Conservation (phyloP, 2,797 vertebrate species). For the Gobio occitaniae region DNA sequence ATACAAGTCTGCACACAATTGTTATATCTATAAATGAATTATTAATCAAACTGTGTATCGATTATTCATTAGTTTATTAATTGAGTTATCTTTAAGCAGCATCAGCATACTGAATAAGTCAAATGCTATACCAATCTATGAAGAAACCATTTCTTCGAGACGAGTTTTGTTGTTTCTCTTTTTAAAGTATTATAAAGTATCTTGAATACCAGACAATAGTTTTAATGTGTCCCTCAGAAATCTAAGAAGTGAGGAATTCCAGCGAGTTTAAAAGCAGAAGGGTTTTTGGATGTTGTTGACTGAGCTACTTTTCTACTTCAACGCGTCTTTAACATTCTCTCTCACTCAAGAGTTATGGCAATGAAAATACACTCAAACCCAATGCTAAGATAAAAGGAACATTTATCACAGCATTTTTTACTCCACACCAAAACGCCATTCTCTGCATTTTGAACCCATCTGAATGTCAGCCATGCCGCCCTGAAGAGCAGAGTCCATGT, state of each 20-base stretch:
- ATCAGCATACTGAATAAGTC: neutral
- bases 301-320: neutral
- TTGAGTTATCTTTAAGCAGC: neutral
- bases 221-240: neutral
- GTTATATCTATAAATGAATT: neutral
- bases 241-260: neutral
- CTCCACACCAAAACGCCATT: slow-evolving; percentile 11
- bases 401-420: neutral
- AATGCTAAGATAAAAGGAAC: neutral
- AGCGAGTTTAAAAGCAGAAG: neutral
- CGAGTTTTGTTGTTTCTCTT: neutral
- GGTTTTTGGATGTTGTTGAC: neutral
- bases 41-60: neutral
- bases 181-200: neutral
- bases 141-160: neutral
- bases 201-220: neutral
- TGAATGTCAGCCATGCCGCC: neutral
- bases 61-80: neutral
- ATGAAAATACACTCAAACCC: neutral
- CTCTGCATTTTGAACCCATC: neutral
- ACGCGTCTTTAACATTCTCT: neutral
- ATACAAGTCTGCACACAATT: neutral
- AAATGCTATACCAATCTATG: neutral
- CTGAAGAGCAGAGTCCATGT: neutral
- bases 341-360: neutral